A percentile compares a stretch with the other conserved stretches of the same genome.
Conservation (phyloP, 2,113 vertebrate genomes). For the Charina bottae region DNA sequence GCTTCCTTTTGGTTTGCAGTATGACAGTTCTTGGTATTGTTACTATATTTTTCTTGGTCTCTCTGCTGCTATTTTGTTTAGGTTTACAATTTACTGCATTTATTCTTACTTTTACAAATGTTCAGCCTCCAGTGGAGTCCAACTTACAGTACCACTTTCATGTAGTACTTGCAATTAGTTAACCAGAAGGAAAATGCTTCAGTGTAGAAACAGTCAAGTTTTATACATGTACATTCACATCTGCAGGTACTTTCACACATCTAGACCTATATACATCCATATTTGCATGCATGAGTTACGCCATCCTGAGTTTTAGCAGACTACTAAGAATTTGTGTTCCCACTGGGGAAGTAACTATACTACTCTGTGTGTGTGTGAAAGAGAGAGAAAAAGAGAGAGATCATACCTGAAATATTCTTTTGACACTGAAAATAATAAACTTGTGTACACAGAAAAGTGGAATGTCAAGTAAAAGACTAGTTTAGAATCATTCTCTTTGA, state of each 20-base stretch:
- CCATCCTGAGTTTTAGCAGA: background rate
- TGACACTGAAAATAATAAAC: background rate
- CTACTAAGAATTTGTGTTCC: background rate
- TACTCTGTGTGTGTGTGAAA: too few species aligned
- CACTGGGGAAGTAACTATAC: background rate
- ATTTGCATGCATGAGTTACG: background rate
- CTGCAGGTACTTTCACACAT: background rate
- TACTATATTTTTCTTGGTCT: constrained; percentile 6
- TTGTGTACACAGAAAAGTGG: background rate
- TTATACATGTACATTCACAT: background rate
- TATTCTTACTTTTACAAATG: constrained; percentile 62
- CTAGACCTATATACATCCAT: background rate
- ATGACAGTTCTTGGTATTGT: constrained; percentile 52
- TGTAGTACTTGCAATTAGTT: constrained; percentile 54
- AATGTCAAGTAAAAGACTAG: background rate
- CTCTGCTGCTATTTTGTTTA: background rate
- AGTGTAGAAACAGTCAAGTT: background rate
- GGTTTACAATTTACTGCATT: constrained; percentile 59
- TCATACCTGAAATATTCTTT: background rate
- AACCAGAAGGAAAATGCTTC: constrained; percentile 50
- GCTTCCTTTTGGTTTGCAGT: constrained; percentile 45
- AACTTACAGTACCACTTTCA: constrained; percentile 61
- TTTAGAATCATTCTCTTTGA: background rate
- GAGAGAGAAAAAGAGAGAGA: background rate
- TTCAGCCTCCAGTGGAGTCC: constrained; percentile 51